These are phyloP conservation scores for Cheilosia scutellata DNA, from an alignment of 2,888 invertebrate species.

Conservation along the genomic window DNA sequence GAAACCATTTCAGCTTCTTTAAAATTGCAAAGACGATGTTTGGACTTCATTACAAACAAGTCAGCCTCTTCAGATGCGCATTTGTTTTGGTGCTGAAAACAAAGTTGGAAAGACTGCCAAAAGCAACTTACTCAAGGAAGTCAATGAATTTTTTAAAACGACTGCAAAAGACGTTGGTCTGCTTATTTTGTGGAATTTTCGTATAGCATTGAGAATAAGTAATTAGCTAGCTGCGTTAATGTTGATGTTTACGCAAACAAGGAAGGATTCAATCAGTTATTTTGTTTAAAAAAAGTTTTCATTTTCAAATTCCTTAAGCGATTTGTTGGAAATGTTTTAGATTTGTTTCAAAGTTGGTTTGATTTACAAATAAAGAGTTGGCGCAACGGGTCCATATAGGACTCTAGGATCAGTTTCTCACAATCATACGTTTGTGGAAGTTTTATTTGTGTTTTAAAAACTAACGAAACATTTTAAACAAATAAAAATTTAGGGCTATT, in stretches of 20 bases:
- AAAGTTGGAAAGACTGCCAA: constrained; percentile 19
- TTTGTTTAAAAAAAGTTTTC: background rate
- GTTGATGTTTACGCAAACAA: background rate
- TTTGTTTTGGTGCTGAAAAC: constrained; percentile 42
- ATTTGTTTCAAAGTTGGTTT: too few relatives aligned
- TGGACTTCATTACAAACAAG: constrained; percentile 51
- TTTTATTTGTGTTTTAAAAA: too few relatives aligned
- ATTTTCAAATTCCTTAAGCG: too few relatives aligned
- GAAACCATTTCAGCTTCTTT: constrained; percentile 2
- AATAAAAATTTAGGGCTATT: too few relatives aligned
- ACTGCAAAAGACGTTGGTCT: background rate
- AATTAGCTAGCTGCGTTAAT: background rate
- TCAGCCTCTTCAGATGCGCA: constrained; percentile 26
- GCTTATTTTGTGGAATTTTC: background rate
- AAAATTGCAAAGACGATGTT: constrained; percentile 35
- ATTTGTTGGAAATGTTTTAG: too few relatives aligned
- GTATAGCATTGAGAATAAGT: constrained; percentile 7
- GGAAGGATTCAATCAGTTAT: background rate
- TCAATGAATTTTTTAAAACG: constrained; percentile 20
- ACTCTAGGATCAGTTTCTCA: too few relatives aligned
- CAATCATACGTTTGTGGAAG: too few relatives aligned
- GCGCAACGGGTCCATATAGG: too few relatives aligned
- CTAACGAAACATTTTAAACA: too few relatives aligned
- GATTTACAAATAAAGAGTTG: too few relatives aligned
- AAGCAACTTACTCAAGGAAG: constrained; percentile 9